Conservation (phyloP, 2,113 vertebrate species). For the Crotalus horridus region DNA sequence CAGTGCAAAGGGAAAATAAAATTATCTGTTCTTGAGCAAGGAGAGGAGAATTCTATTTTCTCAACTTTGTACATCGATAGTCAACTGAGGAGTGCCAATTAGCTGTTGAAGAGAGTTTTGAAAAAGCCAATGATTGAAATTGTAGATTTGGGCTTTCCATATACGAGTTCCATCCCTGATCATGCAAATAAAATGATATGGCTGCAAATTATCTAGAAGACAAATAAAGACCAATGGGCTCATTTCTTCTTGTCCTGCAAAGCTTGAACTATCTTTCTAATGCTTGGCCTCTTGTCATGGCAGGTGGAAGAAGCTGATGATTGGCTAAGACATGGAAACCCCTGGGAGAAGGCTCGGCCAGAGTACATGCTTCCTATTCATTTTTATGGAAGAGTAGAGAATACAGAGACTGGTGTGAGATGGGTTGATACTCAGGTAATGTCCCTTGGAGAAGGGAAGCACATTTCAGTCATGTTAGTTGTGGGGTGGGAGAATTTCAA, state of each 20-base stretch:
- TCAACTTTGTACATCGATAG: background rate
- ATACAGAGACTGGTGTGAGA: slow-evolving; percentile 69
- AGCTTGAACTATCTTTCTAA: background rate
- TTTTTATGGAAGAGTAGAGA: slow-evolving; percentile 87
- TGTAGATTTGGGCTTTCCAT: background rate
- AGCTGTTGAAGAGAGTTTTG: background rate
- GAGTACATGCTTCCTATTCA: slow-evolving; percentile 96
- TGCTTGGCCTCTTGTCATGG: background rate
- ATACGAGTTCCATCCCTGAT: background rate
- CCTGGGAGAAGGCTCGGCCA: slow-evolving; percentile 94
- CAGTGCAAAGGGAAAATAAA: background rate
- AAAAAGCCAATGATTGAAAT: background rate
- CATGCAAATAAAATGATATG: background rate
- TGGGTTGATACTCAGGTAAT: slow-evolving; percentile 92
- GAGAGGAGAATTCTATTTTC: background rate
- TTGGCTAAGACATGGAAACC: slow-evolving; percentile 93
- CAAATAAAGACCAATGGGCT: background rate
- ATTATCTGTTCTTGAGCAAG: too few species aligned
- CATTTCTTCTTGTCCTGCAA: background rate
- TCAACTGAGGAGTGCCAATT: background rate
- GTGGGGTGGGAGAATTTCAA: background rate
- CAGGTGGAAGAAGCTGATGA: slow-evolving; percentile 96
- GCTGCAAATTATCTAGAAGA: background rate
- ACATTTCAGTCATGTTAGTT: too few species aligned
- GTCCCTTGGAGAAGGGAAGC: background rate